Base-by-base conservation (phyloP, 1,140 invertebrate species). In the Leptestheria dahalacensis region DNA sequence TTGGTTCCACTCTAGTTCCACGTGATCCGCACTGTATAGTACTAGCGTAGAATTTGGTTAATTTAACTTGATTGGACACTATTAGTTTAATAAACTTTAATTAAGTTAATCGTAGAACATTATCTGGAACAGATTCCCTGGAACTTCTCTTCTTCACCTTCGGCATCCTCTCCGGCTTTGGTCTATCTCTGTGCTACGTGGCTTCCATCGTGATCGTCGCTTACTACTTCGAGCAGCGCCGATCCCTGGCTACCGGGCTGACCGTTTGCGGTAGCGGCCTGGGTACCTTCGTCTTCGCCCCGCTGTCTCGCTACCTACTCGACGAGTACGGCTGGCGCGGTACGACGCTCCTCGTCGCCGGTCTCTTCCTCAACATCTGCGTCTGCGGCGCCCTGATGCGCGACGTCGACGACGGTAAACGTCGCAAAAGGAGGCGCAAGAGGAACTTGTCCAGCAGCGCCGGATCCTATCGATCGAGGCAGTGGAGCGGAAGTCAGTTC, bases 151-250 rank as follows among this genome's bases (percentile, higher is more conserved):
- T 87, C 66, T 71, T 93, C 49, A 91, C 88, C 0, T 91, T 92
- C 66, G 88, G 89, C 2, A 78, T 92, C 2, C 75, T 93, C 61
- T 82, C 89, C 1, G 90, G 89, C 1, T 85, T 91, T 64, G 90
- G 89, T 9, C 74, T 94, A 61, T 87, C 88, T 51, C 72, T 92
- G 23, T 90, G 88, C 66, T 91, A 88, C 68, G 70, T 74, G 4
- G 85, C 90, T 1, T 86, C 87, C 0, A 86, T 91, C 1, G 92
- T 97, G 0, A 91, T 92, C 64, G 92, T 97, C 2, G 91, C 92
- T 1, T 94, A 93, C 69, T 97, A 96, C 70, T 97, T 97, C 70
- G 92, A 97, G 65, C 88, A 88, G 65, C 84, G 81, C 66, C 74
- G 92, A 53, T 93, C 91, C 0, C 79, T 97, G 48, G 93, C 93